phyloP scores from a whole-genome alignment of 2,113 vertebrate genomes.

The Dasyornis broadbenti region DNA sequence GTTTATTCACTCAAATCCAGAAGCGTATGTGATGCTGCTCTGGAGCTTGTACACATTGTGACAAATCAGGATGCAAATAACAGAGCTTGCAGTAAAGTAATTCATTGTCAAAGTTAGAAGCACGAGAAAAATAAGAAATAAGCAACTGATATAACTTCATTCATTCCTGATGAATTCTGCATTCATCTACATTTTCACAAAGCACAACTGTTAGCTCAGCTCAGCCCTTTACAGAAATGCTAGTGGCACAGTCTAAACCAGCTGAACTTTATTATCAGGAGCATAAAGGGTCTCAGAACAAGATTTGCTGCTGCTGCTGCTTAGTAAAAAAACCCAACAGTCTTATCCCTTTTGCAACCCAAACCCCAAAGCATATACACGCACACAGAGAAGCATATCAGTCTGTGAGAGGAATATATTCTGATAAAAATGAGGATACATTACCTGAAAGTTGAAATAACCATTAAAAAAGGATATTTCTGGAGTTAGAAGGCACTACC shows the following conservation, averaged over 20 bases:
- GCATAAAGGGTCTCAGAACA: not conserved
- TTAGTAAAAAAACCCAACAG: not conserved
- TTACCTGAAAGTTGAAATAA: not conserved
- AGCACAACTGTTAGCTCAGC: not conserved
- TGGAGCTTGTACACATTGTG: not conserved
- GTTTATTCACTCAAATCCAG: not conserved
- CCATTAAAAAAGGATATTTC: not conserved
- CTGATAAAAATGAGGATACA: not conserved
- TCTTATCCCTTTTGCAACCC: not conserved
- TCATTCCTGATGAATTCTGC: not conserved
- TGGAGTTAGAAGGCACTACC: not conserved
- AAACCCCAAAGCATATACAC: not conserved
- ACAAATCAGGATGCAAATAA: not conserved
- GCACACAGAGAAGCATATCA: not conserved
- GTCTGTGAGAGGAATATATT: not conserved
- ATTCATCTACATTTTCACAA: not conserved
- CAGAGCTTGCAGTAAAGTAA: not conserved
- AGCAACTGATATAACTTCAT: not conserved
- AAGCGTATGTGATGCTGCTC: not conserved
- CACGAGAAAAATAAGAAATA: not conserved
- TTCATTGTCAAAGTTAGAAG: not conserved
- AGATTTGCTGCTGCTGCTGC: not conserved
- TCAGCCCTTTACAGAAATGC: not conserved
- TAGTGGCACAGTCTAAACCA: not conserved
- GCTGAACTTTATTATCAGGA: not conserved